Base-by-base conservation (phyloP, 2,113 vertebrate genomes). In the Capricornis sumatraensis region DNA sequence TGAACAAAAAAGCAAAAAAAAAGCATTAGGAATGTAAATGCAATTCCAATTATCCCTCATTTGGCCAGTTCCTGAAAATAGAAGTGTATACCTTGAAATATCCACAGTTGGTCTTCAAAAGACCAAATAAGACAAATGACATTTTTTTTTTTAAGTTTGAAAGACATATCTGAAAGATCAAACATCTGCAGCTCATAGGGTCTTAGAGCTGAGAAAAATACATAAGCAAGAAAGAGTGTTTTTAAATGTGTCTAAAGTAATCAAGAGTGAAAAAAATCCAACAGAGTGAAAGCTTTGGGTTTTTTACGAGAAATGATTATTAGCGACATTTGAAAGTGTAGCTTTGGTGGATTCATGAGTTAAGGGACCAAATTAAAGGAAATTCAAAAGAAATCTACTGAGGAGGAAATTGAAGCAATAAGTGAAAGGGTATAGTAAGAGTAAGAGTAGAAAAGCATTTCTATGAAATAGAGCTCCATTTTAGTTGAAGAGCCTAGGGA, bases 251-350 rank as follows among this genome's bases (percentile, higher is more conserved):
- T 62, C 78, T 84, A 87, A 97, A 79, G 40, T 50, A 90, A 88
- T 76, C 82, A 82, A 47, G 53, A 97, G 58, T 76, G 17, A 96
- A 97, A 93, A 83, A 92, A 92, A 93, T 86, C 28, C 9, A 89
- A 74, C 55, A 94, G 78, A 92, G 82, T 76, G 27, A 60, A 92
- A 45, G 7, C 36, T 67, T 82, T 84, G 47, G 30, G 19, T 60
- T 89, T 97, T 96, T 96, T 86, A 81, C 57, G 95, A 92, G 91
- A 90, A 96, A 91, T 96, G 50, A 91, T 96, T 84, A 96, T 86
- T 95, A 87, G 82, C 84, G 53, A 96, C 85, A 92, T 91, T 40
- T 89, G 67, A 60, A 71, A 96, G 47, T 87, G 60, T 19, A 64
- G 76, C 52, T 94, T 92, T 87, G 62, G 81, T 87, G 60, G 97